Conservation (phyloP, 2,113 vertebrate genomes). For the Dolichotis patagonum region DNA sequence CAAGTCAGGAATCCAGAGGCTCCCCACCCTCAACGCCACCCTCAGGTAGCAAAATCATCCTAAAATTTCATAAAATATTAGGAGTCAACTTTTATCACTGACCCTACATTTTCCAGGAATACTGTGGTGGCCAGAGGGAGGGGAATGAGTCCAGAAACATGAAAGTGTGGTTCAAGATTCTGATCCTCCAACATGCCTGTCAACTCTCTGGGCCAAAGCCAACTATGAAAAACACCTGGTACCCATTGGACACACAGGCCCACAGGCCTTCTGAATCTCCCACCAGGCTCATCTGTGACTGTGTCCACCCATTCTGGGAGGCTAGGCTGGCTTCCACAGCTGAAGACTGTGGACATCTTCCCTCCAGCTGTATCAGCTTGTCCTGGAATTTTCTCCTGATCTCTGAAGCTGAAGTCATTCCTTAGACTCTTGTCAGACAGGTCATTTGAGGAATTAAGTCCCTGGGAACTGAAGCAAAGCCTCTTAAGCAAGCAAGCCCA, state of each 20-base stretch:
- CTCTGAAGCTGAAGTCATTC: neutral
- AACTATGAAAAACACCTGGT: neutral
- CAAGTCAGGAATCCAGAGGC: neutral
- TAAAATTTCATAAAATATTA: neutral
- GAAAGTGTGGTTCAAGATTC: neutral
- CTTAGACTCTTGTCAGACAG: neutral
- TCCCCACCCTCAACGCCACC: neutral
- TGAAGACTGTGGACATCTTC: neutral
- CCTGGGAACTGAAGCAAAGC: slow-evolving; percentile 41
- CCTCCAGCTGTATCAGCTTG: neutral
- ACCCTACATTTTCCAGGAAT: neutral
- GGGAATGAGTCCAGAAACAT: slow-evolving; percentile 17
- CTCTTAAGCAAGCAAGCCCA: neutral
- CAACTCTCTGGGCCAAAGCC: neutral
- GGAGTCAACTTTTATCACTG: neutral
- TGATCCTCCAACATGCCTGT: neutral
- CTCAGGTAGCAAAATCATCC: neutral
- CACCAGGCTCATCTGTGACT: neutral
- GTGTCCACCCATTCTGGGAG: neutral
- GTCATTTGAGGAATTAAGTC: slow-evolving; percentile 52
- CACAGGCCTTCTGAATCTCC: neutral
- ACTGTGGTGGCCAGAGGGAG: neutral
- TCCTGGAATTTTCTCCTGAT: neutral
- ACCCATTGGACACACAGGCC: rapidly evolving
- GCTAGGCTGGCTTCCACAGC: neutral